phyloP scores from a whole-genome alignment of 2,888 invertebrate genomes.

The Melanostoma scalare region DNA sequence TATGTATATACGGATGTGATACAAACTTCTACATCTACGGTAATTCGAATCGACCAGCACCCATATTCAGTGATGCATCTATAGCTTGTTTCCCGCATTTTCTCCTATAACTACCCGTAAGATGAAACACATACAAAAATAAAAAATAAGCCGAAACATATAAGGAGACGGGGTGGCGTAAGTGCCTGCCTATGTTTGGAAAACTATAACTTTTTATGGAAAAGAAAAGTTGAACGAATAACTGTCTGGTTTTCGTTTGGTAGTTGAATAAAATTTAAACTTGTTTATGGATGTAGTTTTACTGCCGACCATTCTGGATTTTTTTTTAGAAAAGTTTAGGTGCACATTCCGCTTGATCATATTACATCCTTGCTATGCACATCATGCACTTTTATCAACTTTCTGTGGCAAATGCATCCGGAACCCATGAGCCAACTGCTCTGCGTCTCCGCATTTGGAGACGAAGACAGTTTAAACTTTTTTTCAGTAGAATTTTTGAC shows the following conservation, averaged over 20 bases:
- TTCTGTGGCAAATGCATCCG: slow-evolving; percentile 69
- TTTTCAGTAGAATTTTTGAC: slow-evolving; percentile 38
- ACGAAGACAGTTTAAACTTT: slow-evolving; percentile 14
- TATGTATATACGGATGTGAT: background rate
- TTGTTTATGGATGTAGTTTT: slow-evolving; percentile 67
- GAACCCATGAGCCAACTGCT: slow-evolving; percentile 59
- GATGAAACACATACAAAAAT: slow-evolving; percentile 12
- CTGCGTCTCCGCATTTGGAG: slow-evolving; percentile 4
- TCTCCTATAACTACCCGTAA: slow-evolving; percentile 10
- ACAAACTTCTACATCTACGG: slow-evolving; percentile 32
- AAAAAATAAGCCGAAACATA: slow-evolving; percentile 21
- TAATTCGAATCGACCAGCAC: slow-evolving; percentile 19
- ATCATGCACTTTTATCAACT: slow-evolving; percentile 70
- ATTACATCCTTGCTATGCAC: slow-evolving; percentile 40
- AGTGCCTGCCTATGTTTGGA: slow-evolving; percentile 27
- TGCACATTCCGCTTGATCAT: slow-evolving; percentile 47
- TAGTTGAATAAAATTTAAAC: slow-evolving; percentile 72
- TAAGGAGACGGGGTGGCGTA: slow-evolving; percentile 24
- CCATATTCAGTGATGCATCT: slow-evolving; percentile 53
- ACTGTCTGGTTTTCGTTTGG: slow-evolving; percentile 50
- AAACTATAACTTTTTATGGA: slow-evolving; percentile 24
- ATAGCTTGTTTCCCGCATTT: slow-evolving; percentile 24
- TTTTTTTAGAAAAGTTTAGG: slow-evolving; percentile 35
- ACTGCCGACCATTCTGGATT: slow-evolving; percentile 17
- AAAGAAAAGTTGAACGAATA: slow-evolving; percentile 57